Evolutionary conservation across 2,888 invertebrate genomes (phyloP), one percentile per base, ranked within the genome.

Genomic region (Syritta pipiens): DNA sequence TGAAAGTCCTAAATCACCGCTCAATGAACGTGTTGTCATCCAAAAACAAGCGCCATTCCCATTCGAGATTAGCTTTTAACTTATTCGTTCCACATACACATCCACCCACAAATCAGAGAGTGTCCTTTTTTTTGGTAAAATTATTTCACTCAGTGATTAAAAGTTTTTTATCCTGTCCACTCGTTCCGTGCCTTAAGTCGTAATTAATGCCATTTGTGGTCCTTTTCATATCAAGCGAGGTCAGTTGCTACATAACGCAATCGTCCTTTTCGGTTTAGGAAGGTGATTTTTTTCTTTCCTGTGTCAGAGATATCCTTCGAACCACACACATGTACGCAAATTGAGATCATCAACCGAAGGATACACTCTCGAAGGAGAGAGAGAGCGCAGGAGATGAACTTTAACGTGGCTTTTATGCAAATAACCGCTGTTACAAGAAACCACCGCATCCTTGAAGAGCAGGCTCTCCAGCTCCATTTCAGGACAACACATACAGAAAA

Each of bases 371-470:
- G 46, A 3, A 71, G 51, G 69, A n/a, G n/a, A n/a, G n/a, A 37
- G 37, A 37, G 37, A 62, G 35, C 62, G 67, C 60, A n/a, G n/a
- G n/a, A n/a, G 79, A 79, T 74, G 86, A 88, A 86, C 88, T 87
- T 88, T 87, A 87, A 87, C 88, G 87, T 88, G 86, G 85, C 86
- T 87, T 88, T 87, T 88, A 87, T 87, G 87, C 88, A 87, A 87
- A 87, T 87, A 86, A 84, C 83, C 84, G 85, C 85, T 87, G 85
- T 84, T 81, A 81, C 75, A 72, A 67, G 81, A 49, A 62, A 28
- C 40, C 77, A 72, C 68, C 55, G 74, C 37, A 37, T 17, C 17
- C n/a, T n/a, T n/a, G n/a, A n/a, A n/a, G n/a, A n/a, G n/a, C n/a
- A n/a, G n/a, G n/a, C n/a, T n/a, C n/a, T n/a, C n/a, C n/a, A n/a